phyloP scores from a whole-genome alignment of 2,888 invertebrate genomes.

The Melitaea athalia region DNA sequence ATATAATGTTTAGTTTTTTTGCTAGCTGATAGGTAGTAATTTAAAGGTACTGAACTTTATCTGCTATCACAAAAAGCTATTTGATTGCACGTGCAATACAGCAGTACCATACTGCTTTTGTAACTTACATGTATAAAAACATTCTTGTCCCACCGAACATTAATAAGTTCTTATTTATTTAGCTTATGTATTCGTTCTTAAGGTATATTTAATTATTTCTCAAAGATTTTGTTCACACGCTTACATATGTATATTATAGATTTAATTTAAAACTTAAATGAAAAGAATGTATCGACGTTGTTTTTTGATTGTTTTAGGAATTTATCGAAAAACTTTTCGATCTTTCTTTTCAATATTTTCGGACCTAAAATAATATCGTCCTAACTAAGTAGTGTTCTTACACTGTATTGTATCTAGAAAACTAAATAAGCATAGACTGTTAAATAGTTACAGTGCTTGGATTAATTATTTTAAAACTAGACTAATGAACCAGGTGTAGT shows the following conservation, averaged over 20 bases:
- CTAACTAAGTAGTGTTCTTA: not conserved
- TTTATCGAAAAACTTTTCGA: no score
- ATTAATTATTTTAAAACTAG: not conserved
- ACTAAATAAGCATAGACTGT: not conserved
- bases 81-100: no score
- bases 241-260: not conserved
- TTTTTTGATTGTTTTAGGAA: no score
- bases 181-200: not conserved
- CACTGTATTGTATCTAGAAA: not conserved
- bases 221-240: not conserved
- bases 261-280: no score
- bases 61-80: no score
- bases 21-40: no score
- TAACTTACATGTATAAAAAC: not conserved
- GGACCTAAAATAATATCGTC: no score
- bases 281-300: no score
- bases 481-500: not conserved
- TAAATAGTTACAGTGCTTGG: not conserved
- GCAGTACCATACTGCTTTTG: no score
- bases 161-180: not conserved
- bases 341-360: no score
- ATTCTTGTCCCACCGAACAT: slow-evolving; percentile 21
- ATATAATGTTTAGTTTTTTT: not conserved
- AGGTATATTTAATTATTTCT: not conserved
- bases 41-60: no score